Base-by-base conservation (phyloP, 2,888 invertebrate genomes). In the Acronicta leporina region DNA sequence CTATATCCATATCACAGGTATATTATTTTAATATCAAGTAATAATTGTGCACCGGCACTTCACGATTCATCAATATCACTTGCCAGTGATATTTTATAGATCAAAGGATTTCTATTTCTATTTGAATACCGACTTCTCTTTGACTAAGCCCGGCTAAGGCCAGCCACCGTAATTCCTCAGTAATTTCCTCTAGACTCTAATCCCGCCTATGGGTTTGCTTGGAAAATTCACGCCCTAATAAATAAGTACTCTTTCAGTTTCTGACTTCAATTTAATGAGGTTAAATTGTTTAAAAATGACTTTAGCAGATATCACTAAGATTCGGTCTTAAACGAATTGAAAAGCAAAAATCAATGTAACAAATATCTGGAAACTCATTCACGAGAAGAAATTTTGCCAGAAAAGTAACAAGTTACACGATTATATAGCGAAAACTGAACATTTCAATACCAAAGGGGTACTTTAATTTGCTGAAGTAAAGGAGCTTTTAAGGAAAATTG, bases 31-130 rank as follows among this genome's bases (percentile, higher is more conserved):
- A 64, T 69, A 65, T 60, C 35, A 58, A 63, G 68, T 40, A 66
- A 77, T 68, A 58, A 13, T 38, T 38, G 43, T 64, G 60, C 59
- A 63, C 50, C 51, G 59, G 55, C 63, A 80, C 81, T 83, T 77
- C 74, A 76, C 73, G 76, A 76, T 70, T 77, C 77, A 72, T 80
- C 78, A 80, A 80, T 81, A 79, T 79, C 66, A 59, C 77, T 69
- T 63, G 65, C 63, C 65, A 68, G 75, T 75, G 67, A 81, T 82
- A 82, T 85, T 84, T 82, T 73, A 74, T 80, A 90, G 85, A 90
- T 90, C 89, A 91, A 91, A 90, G 84, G 73, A 82, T 79, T 86
- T 84, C 85, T 85, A 87, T 89, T 87, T 86, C 78, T 82, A 85
- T 83, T 80, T 71, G 73, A 80, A 80, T 80, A 75, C 64, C 81